Base-by-base conservation (phyloP, 2,888 invertebrate genomes). In the Agonopterix heracliana region DNA sequence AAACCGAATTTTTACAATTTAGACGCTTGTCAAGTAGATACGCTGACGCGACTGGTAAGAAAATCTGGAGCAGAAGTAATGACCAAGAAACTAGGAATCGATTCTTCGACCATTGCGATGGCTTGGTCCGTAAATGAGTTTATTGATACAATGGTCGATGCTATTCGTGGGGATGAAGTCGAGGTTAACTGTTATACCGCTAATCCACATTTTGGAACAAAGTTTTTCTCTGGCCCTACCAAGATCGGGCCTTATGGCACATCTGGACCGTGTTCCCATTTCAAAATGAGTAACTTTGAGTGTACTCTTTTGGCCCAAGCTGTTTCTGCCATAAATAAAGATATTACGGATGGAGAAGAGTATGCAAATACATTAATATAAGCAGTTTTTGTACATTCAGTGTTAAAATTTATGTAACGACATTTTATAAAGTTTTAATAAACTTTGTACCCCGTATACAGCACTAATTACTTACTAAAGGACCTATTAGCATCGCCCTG, bases 111-210 rank as follows among this genome's bases (percentile, higher is more conserved):
- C 13, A 47, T 79, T 38, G 72, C 71, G 0, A 58, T 78, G 61
- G 79, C 81, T 7, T 80, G 73, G 74, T 71, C 80, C 2, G 68
- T 82, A 26, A 65, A 72, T 51, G 78, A 81, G 50, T 82, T 81
- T 53, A 54, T 71, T 7, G 66, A 75, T 42, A 60, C 58, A n/a
- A 59, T 82, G 34, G 47, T 77, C 35, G 66, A 73, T 36, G 80
- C 80, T 4, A 48, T 81, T 10, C 50, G 51, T 13, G 81, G 81
- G 12, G 46, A 54, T 9, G 61, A 72, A 55, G 65, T 71, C 0
- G 48, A 65, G 2, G 66, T 79, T 1, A 72, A 71, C 53, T 61
- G 71, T 49, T 82, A 59, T 44, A 71, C 71, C 9, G 71, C 75
- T 1, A 83, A 82, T 57, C 71, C 78, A 11, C 56, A 75, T 54